A percentile compares a stretch with the other conserved stretches of the same genome.
phyloP scores from a whole-genome alignment of 2,888 invertebrate genomes.

The Cephus pulcher region DNA sequence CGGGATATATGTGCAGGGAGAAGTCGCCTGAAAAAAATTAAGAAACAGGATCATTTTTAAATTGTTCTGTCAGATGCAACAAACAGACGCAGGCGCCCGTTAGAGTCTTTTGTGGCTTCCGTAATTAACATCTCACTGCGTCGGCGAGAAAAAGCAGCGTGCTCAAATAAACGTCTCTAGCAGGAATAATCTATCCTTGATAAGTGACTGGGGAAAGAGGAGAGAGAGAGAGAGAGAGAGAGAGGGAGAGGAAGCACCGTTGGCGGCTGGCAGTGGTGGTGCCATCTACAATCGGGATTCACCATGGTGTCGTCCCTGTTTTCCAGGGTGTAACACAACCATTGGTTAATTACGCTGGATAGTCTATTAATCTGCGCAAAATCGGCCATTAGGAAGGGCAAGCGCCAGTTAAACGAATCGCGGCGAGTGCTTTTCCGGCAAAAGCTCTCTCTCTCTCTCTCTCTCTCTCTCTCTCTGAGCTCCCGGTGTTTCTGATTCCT shows the following conservation, averaged over 20 bases:
- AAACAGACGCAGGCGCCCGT: neutral
- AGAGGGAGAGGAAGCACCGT: neutral
- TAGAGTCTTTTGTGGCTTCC: neutral
- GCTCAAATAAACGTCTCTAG: neutral
- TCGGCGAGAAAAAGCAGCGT: neutral
- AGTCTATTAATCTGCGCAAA: neutral
- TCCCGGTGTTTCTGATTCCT: neutral
- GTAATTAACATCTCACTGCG: neutral
- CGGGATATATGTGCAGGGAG: conserved; percentile 90
- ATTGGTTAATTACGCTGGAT: neutral
- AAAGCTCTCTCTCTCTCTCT: neutral
- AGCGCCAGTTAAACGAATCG: neutral
- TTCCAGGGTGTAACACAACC: neutral
- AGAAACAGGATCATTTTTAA: neutral
- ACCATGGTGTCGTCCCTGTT: neutral
- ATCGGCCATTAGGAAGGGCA: neutral
- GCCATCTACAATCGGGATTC: neutral
- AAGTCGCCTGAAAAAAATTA: conserved; percentile 80
- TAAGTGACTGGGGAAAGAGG: neutral
- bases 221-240: neutral
- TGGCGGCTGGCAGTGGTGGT: neutral
- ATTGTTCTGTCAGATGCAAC: neutral
- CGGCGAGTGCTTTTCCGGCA: neutral
- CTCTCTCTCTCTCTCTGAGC: neutral
- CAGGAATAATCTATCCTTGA: neutral